Base-by-base conservation (phyloP, 2,888 invertebrate species). In the Zygaena filipendulae region DNA sequence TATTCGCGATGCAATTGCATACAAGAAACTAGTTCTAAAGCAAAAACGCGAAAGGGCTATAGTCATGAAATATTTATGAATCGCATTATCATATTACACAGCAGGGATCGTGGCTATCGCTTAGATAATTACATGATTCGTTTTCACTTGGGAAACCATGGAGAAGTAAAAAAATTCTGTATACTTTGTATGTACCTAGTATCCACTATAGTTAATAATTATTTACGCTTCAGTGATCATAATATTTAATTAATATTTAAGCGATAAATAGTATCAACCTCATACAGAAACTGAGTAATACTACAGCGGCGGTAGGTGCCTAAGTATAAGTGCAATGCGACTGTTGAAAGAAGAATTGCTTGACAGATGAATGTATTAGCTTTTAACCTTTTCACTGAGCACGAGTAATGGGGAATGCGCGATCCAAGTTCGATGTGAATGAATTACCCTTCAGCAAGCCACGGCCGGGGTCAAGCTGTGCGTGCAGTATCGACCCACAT, bases 71-170 rank as follows among this genome's bases (percentile, higher is more conserved):
- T 70, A 75, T 72, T 71, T 74, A 74, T 75, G 69, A 59, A 52
- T 59, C 52, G 53, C 67, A 77, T 79, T 79, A 79, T 75, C 75
- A 79, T 79, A 77, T 72, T 75, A 77, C 79, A 72, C 49, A 71
- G n/a, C n/a, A n/a, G 59, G 72, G 69, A 63, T 64, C 68, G 70
- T 74, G 72, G 69, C 64, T 62, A 67, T 67, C 60, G 70, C 59
- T 68, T 67, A 67, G 68, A 67, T 72, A 75, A 77, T 74, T 68
- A 71, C 70, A 59, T 68, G 63, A 57, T 70, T 66, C 64, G 56
- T 70, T 77, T 77, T 72, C 67, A 71, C 67, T 72, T 51, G 56
- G 57, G 55, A 62, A 62, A 58, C 54, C n/a, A n/a, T n/a, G 16
- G 5, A 47, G 54, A 49, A 39, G 36, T 45, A 31, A 39, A 50